Base-by-base conservation (phyloP, 2,888 invertebrate species). In the Dryococelus australis region DNA sequence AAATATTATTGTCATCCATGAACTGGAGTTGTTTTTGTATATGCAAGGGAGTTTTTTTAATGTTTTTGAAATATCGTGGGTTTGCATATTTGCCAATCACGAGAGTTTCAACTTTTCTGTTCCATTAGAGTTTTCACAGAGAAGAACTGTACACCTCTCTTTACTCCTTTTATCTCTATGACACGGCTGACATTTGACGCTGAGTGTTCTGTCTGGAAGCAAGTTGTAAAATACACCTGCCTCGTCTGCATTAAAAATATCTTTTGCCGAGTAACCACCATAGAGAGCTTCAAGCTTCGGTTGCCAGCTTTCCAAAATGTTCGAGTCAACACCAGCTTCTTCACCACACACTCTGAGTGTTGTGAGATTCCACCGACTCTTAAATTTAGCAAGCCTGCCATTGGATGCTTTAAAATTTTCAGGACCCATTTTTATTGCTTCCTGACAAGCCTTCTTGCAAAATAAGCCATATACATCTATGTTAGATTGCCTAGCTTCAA, bases 151-250 rank as follows among this genome's bases (percentile, higher is more conserved):
- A n/a, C 65, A 24, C 43, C 85, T 85, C 47, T 87, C 35, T 35
- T 35, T 35, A 20, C 79, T 43, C n/a, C 2, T 12, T 65, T 87
- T 85, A 26, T 79, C 65, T 0, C 87, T 80, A 53, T 85, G 85
- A 43, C 87, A 87, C 16, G 26, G 26, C 51, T 85, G 35, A 35
- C 79, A 79, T 26, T 85, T 85, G n/a, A 65, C 20, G 10, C 65
- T 65, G 13, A 87, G 53, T 5, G 85, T 87, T 43, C 43, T 84
- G 51, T 87, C 85, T 24, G 85, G 78, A 43, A 87, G 65, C 26
- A 43, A 27, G 43, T 85, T 87, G 80, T 78, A 87, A 47, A 87
- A 87, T 26, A 85, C 16, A 16, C 85, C 85, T 43, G 85, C 51
- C 35, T 65, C 78, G 78, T 87, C 79, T 6, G 43, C 85, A 43